Evolutionary conservation across 2,797 vertebrate species (phyloP).

Genomic region (Muscicapa striata): DNA sequence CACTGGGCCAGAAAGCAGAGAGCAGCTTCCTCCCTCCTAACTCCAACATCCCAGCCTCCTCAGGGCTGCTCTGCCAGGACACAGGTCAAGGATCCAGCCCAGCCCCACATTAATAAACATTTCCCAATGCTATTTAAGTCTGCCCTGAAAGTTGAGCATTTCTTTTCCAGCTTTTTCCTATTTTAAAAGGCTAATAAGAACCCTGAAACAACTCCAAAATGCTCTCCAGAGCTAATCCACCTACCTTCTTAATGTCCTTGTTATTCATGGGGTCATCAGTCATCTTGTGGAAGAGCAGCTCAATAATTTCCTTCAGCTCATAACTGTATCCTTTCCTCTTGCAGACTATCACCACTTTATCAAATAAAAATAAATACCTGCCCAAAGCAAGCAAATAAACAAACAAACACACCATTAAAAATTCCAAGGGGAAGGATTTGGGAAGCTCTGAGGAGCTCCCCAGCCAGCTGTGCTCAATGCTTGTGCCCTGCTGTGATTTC

Average conservation of each 20-base stretch:
- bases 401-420: not conserved
- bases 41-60: not conserved
- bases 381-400: conserved; percentile 22
- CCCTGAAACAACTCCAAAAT: not conserved
- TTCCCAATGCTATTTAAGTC: not conserved
- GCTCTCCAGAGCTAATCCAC: conserved; percentile 9
- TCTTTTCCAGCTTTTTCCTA: not conserved
- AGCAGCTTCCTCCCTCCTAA: conserved; percentile 14
- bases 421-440: not conserved
- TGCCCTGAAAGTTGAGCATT: not conserved
- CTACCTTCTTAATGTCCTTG: conserved; percentile 96
- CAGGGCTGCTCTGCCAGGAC: not conserved
- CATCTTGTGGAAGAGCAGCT: conserved; percentile 95
- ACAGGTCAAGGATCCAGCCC: conserved; percentile 22
- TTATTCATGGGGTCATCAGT: conserved; percentile 97
- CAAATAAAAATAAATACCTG: conserved; percentile 98
- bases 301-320: conserved; percentile 96
- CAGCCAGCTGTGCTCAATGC: rapidly evolving
- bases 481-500: not conserved
- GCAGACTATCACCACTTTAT: conserved; percentile 98
- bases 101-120: conserved; percentile 3
- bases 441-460: not conserved
- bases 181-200: conserved; percentile 32
- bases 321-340: conserved; percentile 96
- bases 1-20: not conserved